A percentile compares a stretch with the other conserved stretches of the same genome.
These are phyloP conservation scores for Manis javanica DNA, from an alignment of 2,797 vertebrate genomes.

Conservation along the genomic window DNA sequence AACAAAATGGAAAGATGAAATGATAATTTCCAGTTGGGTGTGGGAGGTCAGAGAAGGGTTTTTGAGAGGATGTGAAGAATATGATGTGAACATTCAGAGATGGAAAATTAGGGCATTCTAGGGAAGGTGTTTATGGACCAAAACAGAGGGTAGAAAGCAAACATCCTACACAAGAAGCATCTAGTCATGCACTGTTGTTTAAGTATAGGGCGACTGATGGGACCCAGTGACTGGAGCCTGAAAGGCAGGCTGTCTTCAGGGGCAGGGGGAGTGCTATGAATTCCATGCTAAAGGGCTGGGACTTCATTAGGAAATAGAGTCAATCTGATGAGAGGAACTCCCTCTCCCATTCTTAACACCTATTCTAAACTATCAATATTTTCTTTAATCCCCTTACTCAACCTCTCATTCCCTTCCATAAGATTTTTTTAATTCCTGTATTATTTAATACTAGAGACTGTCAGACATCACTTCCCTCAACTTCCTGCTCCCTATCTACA, in stretches of 20 bases:
- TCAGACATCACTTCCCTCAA: not conserved
- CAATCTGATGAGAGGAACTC: not conserved
- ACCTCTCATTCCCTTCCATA: not conserved
- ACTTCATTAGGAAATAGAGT: not conserved
- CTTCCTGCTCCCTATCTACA: not conserved
- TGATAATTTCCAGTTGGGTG: not conserved
- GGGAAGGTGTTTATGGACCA: constrained; percentile 2
- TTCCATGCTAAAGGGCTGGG: not conserved
- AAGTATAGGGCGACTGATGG: not conserved
- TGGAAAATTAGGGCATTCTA: not conserved
- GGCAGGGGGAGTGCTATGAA: too few relatives aligned
- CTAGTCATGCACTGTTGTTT: not conserved
- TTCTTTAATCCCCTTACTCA: not conserved
- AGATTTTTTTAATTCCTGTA: constrained; percentile 7
- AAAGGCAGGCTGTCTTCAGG: not conserved
- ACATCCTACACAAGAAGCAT: not conserved
- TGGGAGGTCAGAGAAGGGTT: not conserved
- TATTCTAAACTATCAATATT: constrained; percentile 7
- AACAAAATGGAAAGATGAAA: constrained; percentile 9
- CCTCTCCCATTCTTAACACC: not conserved
- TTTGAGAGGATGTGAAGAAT: not conserved
- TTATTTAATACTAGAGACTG: not conserved
- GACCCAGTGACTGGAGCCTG: not conserved
- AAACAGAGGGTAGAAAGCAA: constrained; percentile 10
- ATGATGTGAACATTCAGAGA: not conserved